Conservation (phyloP, 1,140 invertebrate genomes). For the Nasonia giraulti region DNA sequence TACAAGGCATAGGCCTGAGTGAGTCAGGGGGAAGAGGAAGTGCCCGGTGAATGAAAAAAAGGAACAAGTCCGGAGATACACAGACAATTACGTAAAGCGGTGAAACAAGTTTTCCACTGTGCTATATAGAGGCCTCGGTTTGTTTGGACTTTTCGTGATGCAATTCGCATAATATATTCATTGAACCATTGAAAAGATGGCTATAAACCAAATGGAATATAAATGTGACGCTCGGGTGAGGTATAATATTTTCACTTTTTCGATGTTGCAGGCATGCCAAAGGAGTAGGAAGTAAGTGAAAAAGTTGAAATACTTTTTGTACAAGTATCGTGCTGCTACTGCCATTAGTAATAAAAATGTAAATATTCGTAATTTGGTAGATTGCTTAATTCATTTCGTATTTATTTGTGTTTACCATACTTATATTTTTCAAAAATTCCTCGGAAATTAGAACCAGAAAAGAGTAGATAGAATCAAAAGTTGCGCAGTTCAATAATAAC, state of each 20-base stretch:
- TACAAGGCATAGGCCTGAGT: not conserved
- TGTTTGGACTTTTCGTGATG: not conserved
- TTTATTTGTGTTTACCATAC: too few species aligned
- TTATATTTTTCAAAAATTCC: too few species aligned
- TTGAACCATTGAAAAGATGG: not conserved
- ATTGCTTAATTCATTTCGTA: too few species aligned
- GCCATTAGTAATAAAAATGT: too few species aligned
- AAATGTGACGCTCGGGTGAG: not conserved
- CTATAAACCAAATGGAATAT: slow-evolving; percentile 14
- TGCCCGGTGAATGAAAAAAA: not conserved
- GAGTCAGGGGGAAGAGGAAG: not conserved
- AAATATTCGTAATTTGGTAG: too few species aligned
- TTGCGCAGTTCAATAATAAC: too few species aligned
- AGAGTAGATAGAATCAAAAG: too few species aligned
- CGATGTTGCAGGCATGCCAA: too few species aligned
- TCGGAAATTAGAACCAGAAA: too few species aligned
- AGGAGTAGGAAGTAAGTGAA: too few species aligned
- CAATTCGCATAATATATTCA: not conserved
- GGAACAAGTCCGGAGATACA: not conserved
- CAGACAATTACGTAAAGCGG: slow-evolving; percentile 44
- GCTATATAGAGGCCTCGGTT: not conserved
- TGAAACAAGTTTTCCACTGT: not conserved
- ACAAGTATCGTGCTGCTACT: too few species aligned
- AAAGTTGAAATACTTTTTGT: too few species aligned
- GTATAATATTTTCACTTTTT: not conserved